phyloP scores from a whole-genome alignment of 2,113 vertebrate species.

The Pseudolaguvia tuberculata region DNA sequence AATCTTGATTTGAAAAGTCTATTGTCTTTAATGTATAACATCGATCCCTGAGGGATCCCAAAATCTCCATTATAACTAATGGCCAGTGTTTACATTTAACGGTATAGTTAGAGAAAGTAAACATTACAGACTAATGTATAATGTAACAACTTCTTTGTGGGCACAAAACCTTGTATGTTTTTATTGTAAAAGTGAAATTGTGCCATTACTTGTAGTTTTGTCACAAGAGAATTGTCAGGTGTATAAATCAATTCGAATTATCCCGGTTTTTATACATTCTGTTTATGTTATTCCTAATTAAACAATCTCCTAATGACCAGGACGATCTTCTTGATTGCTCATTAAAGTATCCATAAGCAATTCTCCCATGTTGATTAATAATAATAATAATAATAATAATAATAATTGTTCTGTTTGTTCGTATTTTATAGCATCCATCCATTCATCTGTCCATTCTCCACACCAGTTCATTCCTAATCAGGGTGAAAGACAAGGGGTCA shows the following conservation, averaged over 20 bases:
- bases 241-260: neutral
- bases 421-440: too few relatives aligned
- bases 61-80: conserved; percentile 7
- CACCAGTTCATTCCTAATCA: too few relatives aligned
- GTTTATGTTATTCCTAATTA: neutral
- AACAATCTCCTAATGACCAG: too few relatives aligned
- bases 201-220: conserved; percentile 3
- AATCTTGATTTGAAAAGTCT: neutral
- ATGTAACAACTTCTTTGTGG: conserved; percentile 1
- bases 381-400: too few relatives aligned
- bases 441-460: too few relatives aligned
- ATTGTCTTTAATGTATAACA: neutral
- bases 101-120: neutral
- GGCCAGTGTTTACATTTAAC: conserved; percentile 25
- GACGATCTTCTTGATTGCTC: too few relatives aligned
- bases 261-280: neutral
- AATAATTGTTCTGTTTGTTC: too few relatives aligned
- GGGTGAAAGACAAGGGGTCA: too few relatives aligned
- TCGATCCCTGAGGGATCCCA: neutral
- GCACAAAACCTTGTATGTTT: neutral
- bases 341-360: too few relatives aligned
- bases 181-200: neutral
- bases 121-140: neutral
- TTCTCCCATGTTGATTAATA: too few relatives aligned
- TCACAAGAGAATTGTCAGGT: neutral